These are phyloP conservation scores for Acleris cristana DNA, from an alignment of 2,888 invertebrate genomes.

Conservation along the genomic window DNA sequence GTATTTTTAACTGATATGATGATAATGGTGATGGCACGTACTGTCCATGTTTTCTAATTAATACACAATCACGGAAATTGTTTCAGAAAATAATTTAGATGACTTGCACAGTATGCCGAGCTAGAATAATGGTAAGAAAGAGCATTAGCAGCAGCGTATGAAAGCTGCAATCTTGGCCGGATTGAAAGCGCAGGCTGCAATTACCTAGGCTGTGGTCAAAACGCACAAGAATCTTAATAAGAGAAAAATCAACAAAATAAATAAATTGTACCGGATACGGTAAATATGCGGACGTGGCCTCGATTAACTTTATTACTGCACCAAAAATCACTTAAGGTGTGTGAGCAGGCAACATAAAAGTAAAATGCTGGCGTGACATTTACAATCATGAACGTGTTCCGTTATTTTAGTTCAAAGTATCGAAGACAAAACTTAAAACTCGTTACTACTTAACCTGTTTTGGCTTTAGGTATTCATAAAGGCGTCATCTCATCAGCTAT, in stretches of 20 bases:
- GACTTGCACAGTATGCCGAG: constrained; percentile 20
- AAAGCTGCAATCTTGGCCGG: constrained; percentile 28
- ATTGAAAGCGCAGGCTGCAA: constrained; percentile 25
- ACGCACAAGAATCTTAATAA: constrained; percentile 26
- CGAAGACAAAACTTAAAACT: no score
- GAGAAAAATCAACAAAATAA: constrained; percentile 2
- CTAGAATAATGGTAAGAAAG: constrained; percentile 25
- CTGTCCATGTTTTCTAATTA: neutral
- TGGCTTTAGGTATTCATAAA: no score
- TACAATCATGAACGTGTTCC: no score
- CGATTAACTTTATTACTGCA: no score
- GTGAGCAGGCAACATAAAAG: no score
- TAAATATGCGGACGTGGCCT: neutral
- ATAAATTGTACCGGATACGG: neutral
- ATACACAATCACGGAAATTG: constrained; percentile 19
- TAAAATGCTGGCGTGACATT: no score
- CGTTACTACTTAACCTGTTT: no score
- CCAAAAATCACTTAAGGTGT: no score
- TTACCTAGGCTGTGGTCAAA: constrained; percentile 30
- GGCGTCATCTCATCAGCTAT: no score
- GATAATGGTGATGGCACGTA: no score
- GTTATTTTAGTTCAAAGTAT: no score
- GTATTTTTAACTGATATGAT: no score
- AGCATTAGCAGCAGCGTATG: constrained; percentile 27
- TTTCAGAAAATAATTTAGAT: constrained; percentile 16